Base-by-base conservation (phyloP, 2,797 vertebrate genomes). In the Tympanoctomys barrerae region DNA sequence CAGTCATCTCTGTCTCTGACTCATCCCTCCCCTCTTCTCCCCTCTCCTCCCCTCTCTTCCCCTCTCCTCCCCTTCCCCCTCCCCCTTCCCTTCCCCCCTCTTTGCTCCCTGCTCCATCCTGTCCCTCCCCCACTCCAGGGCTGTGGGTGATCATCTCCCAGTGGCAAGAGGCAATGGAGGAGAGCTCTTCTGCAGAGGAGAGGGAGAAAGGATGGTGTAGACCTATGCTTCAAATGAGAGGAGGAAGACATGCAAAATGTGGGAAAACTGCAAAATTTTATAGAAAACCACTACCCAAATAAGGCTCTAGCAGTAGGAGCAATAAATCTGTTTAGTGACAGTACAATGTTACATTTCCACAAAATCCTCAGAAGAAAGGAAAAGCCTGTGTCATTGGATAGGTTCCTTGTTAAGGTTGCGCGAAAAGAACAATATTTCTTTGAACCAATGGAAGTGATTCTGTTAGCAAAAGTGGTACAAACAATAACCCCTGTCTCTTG, bases 31-130 rank as follows among this genome's bases (percentile, higher is more conserved):
- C 21, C n/a, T 71, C n/a, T 19, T 19, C 19, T 22, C 10, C n/a
- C 16, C 14, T 16, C 9, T 18, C 14, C 14, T 16, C 4, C 33
- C 5, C n/a, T 4, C 14, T 7, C 5, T 36, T 8, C 1, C 36
- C n/a, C n/a, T n/a, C n/a, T n/a, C 4, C 21, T 9, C 4, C 61
- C n/a, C n/a, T n/a, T 10, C 10, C 10, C 19, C 16, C 14, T 16
- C 9, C n/a, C 14, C 9, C 14, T 16, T 7, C 16, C 5, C 18
- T 4, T 16, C 19, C 2, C 70, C 9, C 1, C 36, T 6, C 21
- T 9, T n/a, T 16, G 2, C 71, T 8, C 18, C 18, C 18, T 4
- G 7, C n/a, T 39, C 21, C 10, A 57, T 57, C 36, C n/a, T 9
- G 1, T 22, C 59, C 59, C 22, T 24, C 22, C 9, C 4, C 70